A percentile compares a stretch with the other conserved stretches of the same genome.
These are phyloP conservation scores for Calcarius lapponicus DNA, from an alignment of 2,797 vertebrate species.

Conservation along the genomic window DNA sequence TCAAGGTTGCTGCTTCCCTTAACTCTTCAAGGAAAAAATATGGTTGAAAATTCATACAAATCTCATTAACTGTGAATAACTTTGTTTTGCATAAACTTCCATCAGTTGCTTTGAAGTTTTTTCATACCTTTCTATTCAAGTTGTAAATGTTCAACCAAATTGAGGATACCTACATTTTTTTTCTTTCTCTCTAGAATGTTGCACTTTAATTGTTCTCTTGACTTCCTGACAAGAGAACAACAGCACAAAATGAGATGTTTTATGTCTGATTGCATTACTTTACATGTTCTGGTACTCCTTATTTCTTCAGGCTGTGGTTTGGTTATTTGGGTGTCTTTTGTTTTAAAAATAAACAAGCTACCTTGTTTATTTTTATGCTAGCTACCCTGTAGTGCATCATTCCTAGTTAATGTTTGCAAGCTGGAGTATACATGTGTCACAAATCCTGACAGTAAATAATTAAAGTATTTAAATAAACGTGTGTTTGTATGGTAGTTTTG, in stretches of 20 bases:
- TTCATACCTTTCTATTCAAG: not conserved
- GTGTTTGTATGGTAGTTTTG: slow-evolving; percentile 51
- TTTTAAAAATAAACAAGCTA: not conserved
- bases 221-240: slow-evolving; percentile 19
- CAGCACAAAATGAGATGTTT: not conserved
- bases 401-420: slow-evolving; percentile 65
- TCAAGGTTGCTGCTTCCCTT: slow-evolving; percentile 63
- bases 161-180: not conserved
- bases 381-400: not conserved
- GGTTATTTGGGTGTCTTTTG: not conserved
- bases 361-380: slow-evolving; percentile 61
- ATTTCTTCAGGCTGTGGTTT: not conserved
- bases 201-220: not conserved
- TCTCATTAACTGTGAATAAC: slow-evolving; percentile 62
- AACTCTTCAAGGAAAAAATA: slow-evolving; percentile 45
- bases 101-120: slow-evolving; percentile 45
- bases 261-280: not conserved
- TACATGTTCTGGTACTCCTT: not conserved
- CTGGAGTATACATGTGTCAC: slow-evolving; percentile 61
- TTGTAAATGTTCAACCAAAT: not conserved
- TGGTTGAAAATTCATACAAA: slow-evolving; percentile 52
- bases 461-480: slow-evolving; percentile 75
- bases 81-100: slow-evolving; percentile 56
- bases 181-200: slow-evolving; percentile 12
- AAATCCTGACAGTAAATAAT: slow-evolving; percentile 78